Conservation (phyloP, 2,888 invertebrate species). For the Laothoe populi region DNA sequence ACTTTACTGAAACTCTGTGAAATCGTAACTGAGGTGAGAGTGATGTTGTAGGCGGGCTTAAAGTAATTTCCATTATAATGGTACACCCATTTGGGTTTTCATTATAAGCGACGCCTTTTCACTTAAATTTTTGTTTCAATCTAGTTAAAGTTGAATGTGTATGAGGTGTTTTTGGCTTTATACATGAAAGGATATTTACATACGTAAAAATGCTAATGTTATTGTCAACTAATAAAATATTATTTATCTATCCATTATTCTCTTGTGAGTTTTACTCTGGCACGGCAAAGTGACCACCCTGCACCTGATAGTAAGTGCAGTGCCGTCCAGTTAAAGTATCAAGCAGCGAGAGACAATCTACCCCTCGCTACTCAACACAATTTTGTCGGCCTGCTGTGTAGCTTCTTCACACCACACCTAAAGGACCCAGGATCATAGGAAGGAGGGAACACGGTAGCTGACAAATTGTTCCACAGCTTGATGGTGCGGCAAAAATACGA, state of each 20-base stretch:
- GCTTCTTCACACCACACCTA: too few species aligned
- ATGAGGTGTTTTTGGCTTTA: slow-evolving; percentile 30
- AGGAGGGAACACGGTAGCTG: too few species aligned
- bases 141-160: slow-evolving; percentile 26
- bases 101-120: neutral
- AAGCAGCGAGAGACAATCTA: too few species aligned
- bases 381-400: too few species aligned
- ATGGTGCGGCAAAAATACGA: too few species aligned
- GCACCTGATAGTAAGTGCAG: too few species aligned
- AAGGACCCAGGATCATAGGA: too few species aligned
- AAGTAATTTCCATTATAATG: slow-evolving; percentile 5
- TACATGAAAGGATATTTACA: neutral
- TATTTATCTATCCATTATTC: neutral
- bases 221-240: neutral
- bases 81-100: neutral
- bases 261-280: neutral
- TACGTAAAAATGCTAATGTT: neutral
- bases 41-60: slow-evolving; percentile 12
- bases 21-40: slow-evolving; percentile 26
- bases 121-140: neutral
- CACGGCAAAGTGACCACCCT: too few species aligned
- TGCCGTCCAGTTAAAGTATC: too few species aligned
- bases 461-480: too few species aligned
- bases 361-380: too few species aligned
- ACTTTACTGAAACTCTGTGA: slow-evolving; percentile 42